Conservation (phyloP, 2,113 vertebrate species). For the Ursus arctos region DNA sequence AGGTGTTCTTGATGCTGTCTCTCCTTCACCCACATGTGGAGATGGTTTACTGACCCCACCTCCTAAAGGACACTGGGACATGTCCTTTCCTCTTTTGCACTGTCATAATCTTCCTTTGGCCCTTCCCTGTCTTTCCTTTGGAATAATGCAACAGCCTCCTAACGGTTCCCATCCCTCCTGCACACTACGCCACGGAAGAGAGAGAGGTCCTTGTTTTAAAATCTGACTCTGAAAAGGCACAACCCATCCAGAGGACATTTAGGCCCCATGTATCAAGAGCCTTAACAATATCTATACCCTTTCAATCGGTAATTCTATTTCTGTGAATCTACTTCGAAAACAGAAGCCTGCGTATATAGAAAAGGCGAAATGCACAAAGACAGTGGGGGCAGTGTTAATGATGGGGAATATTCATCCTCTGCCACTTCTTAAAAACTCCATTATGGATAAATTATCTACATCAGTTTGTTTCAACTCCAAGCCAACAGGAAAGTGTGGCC, state of each 20-base stretch:
- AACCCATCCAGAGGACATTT: not conserved
- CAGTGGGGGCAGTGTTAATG: not conserved
- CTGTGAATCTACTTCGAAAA: constrained; percentile 14
- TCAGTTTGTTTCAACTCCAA: constrained; percentile 40
- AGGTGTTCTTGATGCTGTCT: not conserved
- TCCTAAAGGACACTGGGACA: not conserved
- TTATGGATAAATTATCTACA: not conserved
- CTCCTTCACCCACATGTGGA: not conserved
- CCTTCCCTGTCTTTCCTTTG: not conserved
- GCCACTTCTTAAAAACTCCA: not conserved
- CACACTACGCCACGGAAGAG: not conserved
- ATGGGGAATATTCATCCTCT: not conserved
- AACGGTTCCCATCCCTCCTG: not conserved
- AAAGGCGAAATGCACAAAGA: not conserved
- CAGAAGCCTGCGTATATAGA: not conserved
- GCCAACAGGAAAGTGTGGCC: not conserved
- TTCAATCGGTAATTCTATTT: not conserved
- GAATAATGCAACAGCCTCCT: not conserved
- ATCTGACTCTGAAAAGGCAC: constrained; percentile 23
- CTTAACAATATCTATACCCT: not conserved
- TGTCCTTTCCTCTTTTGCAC: not conserved
- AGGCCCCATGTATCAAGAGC: not conserved
- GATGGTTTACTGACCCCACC: not conserved
- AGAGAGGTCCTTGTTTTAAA: constrained; percentile 29
- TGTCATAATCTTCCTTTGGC: not conserved